Conservation (phyloP, 35 echinoderm and acorn worm species). For the Stichopus chloronotus region DNA sequence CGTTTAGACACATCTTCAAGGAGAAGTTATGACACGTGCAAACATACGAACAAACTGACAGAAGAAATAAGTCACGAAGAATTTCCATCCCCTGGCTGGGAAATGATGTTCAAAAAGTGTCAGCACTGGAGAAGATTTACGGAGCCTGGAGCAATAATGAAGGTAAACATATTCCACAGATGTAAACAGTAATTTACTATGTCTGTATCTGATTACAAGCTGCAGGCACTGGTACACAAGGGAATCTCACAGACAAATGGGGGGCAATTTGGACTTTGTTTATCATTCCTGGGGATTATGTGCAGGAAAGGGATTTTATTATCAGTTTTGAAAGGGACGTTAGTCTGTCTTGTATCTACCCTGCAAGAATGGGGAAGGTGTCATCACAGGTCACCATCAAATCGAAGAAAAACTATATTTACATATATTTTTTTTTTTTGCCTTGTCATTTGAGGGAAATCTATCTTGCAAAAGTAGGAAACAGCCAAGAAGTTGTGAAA, state of each 20-base stretch:
- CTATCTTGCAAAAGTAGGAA: not conserved
- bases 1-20: too few species aligned
- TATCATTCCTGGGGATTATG: not conserved
- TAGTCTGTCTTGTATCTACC: not conserved
- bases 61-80: too few species aligned
- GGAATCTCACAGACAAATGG: not conserved
- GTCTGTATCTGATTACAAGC: not conserved
- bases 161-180: not conserved
- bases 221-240: not conserved
- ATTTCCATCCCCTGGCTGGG: too few species aligned
- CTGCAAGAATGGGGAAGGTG: too few species aligned
- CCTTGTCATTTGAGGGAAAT: too few species aligned
- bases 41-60: too few species aligned
- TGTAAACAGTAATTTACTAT: not conserved
- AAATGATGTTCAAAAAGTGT: not conserved
- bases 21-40: too few species aligned
- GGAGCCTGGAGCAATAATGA: not conserved
- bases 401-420: not conserved
- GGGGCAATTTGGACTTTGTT: not conserved
- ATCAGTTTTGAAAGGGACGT: not conserved
- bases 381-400: not conserved
- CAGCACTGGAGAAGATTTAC: too few species aligned
- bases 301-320: not conserved
- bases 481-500: not conserved
- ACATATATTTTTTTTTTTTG: too few species aligned